phyloP scores from a whole-genome alignment of 1,140 invertebrate species.

The Apis florea region DNA sequence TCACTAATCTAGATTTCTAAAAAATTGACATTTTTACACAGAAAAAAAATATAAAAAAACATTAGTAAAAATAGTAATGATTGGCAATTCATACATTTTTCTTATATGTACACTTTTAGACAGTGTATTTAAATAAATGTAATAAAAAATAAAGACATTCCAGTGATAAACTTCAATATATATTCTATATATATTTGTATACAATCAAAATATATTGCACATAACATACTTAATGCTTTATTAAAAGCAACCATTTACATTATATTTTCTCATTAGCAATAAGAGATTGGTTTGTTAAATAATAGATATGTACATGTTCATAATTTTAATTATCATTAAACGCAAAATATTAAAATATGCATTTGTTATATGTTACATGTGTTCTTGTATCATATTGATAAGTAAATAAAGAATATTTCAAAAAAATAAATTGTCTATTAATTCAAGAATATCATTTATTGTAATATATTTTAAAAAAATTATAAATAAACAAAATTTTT shows the following conservation, averaged over 20 bases:
- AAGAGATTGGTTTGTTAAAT: constrained; percentile 35
- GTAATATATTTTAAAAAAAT: background rate
- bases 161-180: constrained; percentile 23
- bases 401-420: constrained; percentile 35
- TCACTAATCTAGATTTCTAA: constrained; percentile 2
- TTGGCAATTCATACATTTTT: background rate
- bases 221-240: constrained; percentile 41
- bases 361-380: constrained; percentile 32
- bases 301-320: constrained; percentile 28
- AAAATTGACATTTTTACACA: constrained; percentile 27
- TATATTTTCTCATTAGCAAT: constrained; percentile 36
- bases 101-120: background rate
- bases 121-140: constrained; percentile 21
- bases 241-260: constrained; percentile 36
- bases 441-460: background rate
- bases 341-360: constrained; percentile 17
- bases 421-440: constrained; percentile 2
- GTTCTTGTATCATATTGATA: constrained; percentile 38
- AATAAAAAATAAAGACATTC: constrained; percentile 18
- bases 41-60: constrained; percentile 31
- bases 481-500: background rate
- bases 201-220: constrained; percentile 16
- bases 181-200: constrained; percentile 20
- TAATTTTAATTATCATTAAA: constrained; percentile 21
- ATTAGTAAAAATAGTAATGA: background rate